Percentiles rank a stretch among this genome's conserved stretches.
Evolutionary conservation across 2,888 invertebrate genomes (phyloP).

Genomic region (Barypeithes pellucidus): DNA sequence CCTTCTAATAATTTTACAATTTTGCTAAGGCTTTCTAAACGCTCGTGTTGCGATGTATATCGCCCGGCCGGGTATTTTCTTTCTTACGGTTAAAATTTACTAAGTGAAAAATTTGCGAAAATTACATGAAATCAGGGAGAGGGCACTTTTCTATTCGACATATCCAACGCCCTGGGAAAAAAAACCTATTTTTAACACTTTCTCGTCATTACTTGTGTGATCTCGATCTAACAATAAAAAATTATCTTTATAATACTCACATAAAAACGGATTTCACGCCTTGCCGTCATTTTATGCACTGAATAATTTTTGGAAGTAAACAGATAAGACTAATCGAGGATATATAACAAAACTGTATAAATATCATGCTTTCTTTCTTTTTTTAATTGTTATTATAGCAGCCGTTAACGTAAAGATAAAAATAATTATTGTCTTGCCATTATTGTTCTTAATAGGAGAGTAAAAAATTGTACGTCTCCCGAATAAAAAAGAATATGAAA

Average conservation of each 20-base stretch:
- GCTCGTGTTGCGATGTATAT: no score
- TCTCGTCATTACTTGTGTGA: neutral
- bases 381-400: slow-evolving; percentile 5
- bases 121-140: no score
- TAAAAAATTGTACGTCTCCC: no score
- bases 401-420: slow-evolving; percentile 5
- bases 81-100: no score
- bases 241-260: slow-evolving; percentile 18
- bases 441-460: neutral
- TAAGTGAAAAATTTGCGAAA: no score
- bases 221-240: neutral
- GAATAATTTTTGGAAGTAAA: slow-evolving; percentile 24
- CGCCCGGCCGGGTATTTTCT: no score
- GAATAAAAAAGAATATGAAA: no score
- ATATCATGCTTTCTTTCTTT: neutral
- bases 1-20: no score
- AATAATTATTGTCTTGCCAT: neutral
- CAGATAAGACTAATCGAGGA: slow-evolving; percentile 14
- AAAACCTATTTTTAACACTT: no score
- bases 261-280: slow-evolving; percentile 8
- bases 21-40: no score
- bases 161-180: no score
- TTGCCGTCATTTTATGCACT: slow-evolving; percentile 1
- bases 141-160: no score
- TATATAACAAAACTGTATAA: neutral